Evolutionary conservation across 2,888 invertebrate species (phyloP), one percentile per base, ranked within the genome.

Genomic region (Dysmachus trigonus): DNA sequence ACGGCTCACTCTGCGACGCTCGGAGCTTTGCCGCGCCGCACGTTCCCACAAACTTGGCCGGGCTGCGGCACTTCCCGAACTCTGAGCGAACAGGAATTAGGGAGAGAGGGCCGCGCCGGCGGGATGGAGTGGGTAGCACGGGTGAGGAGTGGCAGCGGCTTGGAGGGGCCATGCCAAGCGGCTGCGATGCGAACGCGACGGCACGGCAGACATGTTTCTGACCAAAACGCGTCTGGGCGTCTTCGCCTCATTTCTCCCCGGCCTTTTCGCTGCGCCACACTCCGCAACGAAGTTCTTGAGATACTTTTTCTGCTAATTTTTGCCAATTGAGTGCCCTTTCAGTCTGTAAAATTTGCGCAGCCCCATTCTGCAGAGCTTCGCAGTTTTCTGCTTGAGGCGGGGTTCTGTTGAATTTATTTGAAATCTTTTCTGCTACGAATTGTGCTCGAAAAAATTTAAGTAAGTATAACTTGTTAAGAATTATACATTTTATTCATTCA

Each of bases 221-320:
- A 38, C 47, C 31, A 31, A 31, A n/a, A 18, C 0, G 82, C 85
- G 86, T 86, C 83, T 86, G 86, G 86, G 85, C 85, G 87, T 81
- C 86, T 81, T 81, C 72, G 15, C 13, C 38, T 41, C 38, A 41
- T 10, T 15, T 41, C 73, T 85, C 31, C 1, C 15, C 77, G 8
- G 35, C 77, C 38, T 38, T 77, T 38, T 35, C 77, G 10, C 38
- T 41, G 38, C 15, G 4, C 3, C 38, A 41, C 38, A 13, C 13
- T 41, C 3, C 13, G n/a, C n/a, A n/a, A n/a, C n/a, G 38, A 13
- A 41, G 15, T 41, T 41, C 13, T 41, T 41, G 38, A 41, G 15
- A 4, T 3, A 41, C 3, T 41, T 15, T 41, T 13, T 41, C 3
- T 13, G 1, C 13, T 41, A 35, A 3, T 38, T 38, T 0, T 8